Conservation (phyloP, 2,113 vertebrate genomes). For the Caretta caretta region DNA sequence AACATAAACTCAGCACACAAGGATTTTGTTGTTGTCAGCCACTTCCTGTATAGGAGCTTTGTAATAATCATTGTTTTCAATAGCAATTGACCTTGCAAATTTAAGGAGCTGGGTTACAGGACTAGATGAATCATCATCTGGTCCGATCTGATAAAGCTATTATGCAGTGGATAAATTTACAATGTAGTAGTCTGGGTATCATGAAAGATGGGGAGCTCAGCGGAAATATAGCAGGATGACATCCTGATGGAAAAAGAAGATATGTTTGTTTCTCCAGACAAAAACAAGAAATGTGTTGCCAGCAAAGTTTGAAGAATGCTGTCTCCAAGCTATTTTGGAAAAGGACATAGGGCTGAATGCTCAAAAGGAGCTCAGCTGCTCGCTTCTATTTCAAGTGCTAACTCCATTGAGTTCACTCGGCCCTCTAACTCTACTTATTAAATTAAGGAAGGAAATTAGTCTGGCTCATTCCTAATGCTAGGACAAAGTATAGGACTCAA, state of each 20-base stretch:
- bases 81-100: conserved; percentile 69
- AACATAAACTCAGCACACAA: conserved; percentile 41
- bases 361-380: neutral
- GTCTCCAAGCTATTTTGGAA: conserved; percentile 29
- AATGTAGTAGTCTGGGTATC: conserved; percentile 21
- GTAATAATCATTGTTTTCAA: conserved; percentile 60
- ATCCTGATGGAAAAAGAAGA: conserved; percentile 17
- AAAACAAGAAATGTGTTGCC: conserved; percentile 44
- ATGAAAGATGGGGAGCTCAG: conserved; percentile 13
- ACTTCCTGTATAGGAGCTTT: conserved; percentile 43
- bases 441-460: neutral
- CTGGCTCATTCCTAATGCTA: neutral
- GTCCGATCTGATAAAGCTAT: neutral
- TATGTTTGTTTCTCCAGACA: conserved; percentile 33
- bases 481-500: conserved; percentile 9
- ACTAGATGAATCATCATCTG: neutral
- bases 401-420: neutral
- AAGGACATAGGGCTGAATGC: neutral
- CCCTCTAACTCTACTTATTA: conserved; percentile 20
- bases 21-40: conserved; percentile 53
- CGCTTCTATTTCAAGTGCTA: neutral
- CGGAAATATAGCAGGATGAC: neutral
- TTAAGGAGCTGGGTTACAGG: neutral
- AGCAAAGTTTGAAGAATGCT: conserved; percentile 58
- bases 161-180: conserved; percentile 49